phyloP scores from a whole-genome alignment of 2,113 vertebrate species.

The Grus americana region DNA sequence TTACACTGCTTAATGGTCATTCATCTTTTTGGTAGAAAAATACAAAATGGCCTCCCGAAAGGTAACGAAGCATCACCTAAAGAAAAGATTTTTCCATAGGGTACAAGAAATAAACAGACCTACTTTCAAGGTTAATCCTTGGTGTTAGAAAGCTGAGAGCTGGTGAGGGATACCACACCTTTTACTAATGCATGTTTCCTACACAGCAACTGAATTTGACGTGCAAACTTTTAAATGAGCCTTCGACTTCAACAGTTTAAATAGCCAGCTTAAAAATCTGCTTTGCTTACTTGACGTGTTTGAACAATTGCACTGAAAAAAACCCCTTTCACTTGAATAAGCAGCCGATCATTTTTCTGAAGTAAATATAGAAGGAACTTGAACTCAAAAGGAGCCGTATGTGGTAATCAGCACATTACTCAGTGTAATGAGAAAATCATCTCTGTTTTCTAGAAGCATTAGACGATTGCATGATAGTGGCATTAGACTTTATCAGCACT shows the following conservation, averaged over 20 bases:
- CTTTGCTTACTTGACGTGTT: not conserved
- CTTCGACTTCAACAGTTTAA: not conserved
- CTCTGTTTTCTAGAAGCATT: conserved; percentile 32
- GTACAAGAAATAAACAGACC: not conserved
- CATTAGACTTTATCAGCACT: conserved; percentile 7
- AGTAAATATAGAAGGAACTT: conserved; percentile 20
- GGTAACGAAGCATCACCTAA: not conserved
- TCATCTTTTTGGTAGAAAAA: not conserved
- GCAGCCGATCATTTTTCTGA: conserved; percentile 19
- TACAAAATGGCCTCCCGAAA: not conserved
- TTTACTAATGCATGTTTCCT: not conserved
- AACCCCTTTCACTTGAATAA: conserved; percentile 16
- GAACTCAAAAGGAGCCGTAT: conserved; percentile 26
- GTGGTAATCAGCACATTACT: conserved; percentile 37
- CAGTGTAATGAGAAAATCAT: conserved; percentile 52
- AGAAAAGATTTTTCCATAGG: not conserved
- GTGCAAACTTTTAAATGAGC: not conserved
- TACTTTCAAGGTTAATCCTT: not conserved
- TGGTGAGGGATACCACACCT: not conserved
- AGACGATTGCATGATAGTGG: conserved; percentile 6
- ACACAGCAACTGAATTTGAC: not conserved
- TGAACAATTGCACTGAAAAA: not conserved
- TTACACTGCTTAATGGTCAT: not conserved
- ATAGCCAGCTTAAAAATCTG: not conserved
- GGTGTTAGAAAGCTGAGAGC: not conserved